Evolutionary conservation across 2,797 vertebrate species (phyloP).

Genomic region (Cottoperca gobio): DNA sequence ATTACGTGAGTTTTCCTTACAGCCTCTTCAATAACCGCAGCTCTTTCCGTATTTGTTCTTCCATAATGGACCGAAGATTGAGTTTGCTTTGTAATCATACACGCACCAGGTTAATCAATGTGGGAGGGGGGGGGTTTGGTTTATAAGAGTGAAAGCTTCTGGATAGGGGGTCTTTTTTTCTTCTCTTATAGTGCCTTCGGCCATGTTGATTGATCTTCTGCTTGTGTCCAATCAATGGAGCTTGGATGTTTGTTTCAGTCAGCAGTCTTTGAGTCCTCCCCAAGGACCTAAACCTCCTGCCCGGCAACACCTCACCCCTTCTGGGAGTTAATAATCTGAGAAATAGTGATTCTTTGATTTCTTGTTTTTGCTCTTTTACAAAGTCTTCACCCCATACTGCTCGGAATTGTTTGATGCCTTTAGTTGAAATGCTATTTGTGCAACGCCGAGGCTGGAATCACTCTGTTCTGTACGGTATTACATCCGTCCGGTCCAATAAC

Average conservation of each 20-base stretch:
- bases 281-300: constrained; percentile 36
- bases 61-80: constrained; percentile 26
- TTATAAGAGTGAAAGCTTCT: constrained; percentile 28
- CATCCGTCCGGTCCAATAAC: not conserved
- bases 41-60: not conserved
- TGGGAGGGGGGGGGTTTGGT: not conserved
- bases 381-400: not conserved
- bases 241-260: constrained; percentile 76
- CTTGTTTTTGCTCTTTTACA: constrained; percentile 17
- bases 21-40: not conserved
- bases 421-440: constrained; percentile 3
- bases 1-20: not conserved
- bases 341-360: constrained; percentile 27
- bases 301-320: constrained; percentile 17
- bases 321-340: constrained; percentile 41
- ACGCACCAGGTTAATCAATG: constrained; percentile 44
- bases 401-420: not conserved
- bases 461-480: not conserved
- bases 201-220: constrained; percentile 77
- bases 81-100: constrained; percentile 65
- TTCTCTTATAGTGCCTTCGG: constrained; percentile 64
- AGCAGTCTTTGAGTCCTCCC: constrained; percentile 58
- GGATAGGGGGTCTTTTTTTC: constrained; percentile 30
- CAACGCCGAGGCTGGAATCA: not conserved
- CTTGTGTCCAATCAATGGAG: constrained; percentile 74